A percentile compares a stretch with the other conserved stretches of the same genome.
Conservation (phyloP, 2,888 invertebrate species). For the Chalcis sispes region DNA sequence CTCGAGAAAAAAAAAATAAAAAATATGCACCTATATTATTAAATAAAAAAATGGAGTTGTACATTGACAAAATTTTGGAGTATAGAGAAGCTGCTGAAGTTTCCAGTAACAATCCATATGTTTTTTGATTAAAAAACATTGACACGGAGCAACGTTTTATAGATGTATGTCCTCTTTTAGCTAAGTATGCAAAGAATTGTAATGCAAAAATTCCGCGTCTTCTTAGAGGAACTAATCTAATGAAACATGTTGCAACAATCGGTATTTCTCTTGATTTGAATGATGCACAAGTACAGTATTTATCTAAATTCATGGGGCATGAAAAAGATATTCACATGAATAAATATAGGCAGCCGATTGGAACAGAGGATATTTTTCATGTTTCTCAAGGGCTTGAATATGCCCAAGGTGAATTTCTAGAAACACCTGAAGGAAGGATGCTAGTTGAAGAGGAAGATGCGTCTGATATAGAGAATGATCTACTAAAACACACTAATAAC, state of each 20-base stretch:
- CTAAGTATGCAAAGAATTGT: not conserved
- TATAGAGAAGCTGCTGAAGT: not conserved
- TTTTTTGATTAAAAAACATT: slow-evolving; percentile 1
- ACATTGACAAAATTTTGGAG: not conserved
- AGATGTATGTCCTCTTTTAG: not conserved
- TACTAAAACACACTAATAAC: too few species aligned
- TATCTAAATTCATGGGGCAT: not conserved
- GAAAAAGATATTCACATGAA: not conserved
- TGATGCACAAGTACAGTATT: not conserved
- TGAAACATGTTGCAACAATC: not conserved
- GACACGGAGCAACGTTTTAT: not conserved
- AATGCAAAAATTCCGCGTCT: not conserved
- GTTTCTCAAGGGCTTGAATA: not conserved
- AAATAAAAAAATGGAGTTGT: not conserved
- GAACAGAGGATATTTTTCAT: not conserved
- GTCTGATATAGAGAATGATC: not conserved
- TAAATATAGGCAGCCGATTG: not conserved
- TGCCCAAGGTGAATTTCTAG: not conserved
- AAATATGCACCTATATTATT: not conserved
- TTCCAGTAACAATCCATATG: not conserved
- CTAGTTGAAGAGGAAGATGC: not conserved
- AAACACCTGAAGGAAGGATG: not conserved
- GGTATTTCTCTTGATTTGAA: not conserved
- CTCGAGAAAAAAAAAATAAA: not conserved
- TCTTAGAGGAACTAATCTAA: not conserved